phyloP scores from a whole-genome alignment of 2,797 vertebrate species.

The Sylvia borin region DNA sequence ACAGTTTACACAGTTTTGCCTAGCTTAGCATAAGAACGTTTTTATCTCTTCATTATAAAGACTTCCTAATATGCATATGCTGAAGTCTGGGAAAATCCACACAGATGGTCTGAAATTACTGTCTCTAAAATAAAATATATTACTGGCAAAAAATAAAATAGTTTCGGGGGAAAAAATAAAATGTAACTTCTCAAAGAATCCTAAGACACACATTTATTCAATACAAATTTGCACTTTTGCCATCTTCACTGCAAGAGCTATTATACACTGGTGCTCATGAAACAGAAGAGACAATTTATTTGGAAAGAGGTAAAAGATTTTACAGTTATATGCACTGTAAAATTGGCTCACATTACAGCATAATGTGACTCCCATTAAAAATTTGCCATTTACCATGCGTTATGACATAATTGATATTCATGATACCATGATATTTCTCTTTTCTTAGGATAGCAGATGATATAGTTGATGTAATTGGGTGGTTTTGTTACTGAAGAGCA shows the following conservation, averaged over 20 bases:
- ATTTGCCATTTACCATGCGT: constrained; percentile 21
- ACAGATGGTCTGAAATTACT: not conserved
- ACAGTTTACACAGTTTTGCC: not conserved
- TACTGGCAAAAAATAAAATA: not conserved
- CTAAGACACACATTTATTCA: not conserved
- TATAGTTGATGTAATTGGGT: not conserved
- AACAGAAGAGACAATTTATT: constrained; percentile 23
- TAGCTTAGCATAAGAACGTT: not conserved
- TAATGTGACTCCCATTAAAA: constrained; percentile 44
- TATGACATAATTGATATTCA: constrained; percentile 37
- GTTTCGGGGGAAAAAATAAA: not conserved
- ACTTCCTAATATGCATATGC: not conserved
- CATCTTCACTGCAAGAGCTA: not conserved
- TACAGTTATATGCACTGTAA: constrained; percentile 33
- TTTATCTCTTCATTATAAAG: not conserved
- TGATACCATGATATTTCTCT: not conserved
- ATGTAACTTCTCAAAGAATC: not conserved
- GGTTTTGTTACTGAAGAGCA: not conserved
- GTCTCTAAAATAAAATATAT: not conserved
- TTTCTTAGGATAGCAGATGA: not conserved
- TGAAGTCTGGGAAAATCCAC: not conserved
- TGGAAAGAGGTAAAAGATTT: constrained; percentile 23
- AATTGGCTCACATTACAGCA: constrained; percentile 27
- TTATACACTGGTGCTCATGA: not conserved
- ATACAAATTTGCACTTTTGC: not conserved